phyloP scores from a whole-genome alignment of 2,113 vertebrate genomes.

The Podarcis muralis region DNA sequence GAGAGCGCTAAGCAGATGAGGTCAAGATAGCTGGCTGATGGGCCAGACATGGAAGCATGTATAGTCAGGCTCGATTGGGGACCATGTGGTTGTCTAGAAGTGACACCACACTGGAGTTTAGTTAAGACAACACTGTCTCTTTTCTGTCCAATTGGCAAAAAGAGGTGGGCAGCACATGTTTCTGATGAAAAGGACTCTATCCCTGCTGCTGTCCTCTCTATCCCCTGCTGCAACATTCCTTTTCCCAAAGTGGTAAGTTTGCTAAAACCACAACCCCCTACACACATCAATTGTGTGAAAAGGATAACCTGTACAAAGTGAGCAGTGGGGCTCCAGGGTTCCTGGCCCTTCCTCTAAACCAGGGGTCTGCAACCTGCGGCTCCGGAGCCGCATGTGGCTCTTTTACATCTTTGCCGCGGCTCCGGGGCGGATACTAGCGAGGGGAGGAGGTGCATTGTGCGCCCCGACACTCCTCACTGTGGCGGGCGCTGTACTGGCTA shows the following conservation, averaged over 20 bases:
- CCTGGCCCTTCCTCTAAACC: no score
- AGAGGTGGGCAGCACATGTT: neutral
- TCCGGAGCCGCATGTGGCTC: no score
- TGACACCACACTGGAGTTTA: neutral
- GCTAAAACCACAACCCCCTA: neutral
- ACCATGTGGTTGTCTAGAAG: neutral
- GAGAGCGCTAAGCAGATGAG: neutral
- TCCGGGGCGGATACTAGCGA: no score
- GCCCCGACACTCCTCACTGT: no score
- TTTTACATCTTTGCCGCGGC: no score
- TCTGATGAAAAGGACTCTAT: neutral
- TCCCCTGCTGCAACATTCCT: neutral
- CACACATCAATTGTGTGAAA: no score
- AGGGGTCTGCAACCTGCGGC: no score
- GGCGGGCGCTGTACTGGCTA: no score
- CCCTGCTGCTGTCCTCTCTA: neutral
- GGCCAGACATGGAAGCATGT: neutral
- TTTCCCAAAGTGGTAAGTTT: neutral
- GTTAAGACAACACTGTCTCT: neutral
- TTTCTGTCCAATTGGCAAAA: neutral
- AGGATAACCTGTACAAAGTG: no score
- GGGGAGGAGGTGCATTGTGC: no score
- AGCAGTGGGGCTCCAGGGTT: no score
- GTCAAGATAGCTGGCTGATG: neutral
- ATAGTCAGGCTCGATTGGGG: neutral